Evolutionary conservation across 2,113 vertebrate species (phyloP).

Genomic region (Xiphophorus couchianus): DNA sequence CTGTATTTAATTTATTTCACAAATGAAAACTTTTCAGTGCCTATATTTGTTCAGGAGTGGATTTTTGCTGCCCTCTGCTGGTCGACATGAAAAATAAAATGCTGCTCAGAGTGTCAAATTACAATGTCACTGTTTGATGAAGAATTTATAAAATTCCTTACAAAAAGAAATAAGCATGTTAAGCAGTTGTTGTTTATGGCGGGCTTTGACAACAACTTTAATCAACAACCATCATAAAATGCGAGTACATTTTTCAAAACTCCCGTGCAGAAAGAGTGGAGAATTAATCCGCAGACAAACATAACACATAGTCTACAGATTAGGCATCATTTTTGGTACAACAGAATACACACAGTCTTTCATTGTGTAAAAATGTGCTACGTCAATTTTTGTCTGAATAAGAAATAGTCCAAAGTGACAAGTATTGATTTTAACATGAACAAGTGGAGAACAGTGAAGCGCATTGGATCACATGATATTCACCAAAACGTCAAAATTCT

Average conservation of each 20-base stretch:
- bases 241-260: not conserved
- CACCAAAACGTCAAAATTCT: constrained; percentile 1
- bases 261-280: not conserved
- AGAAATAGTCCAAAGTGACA: not conserved
- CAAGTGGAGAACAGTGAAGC: not conserved
- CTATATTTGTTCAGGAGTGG: constrained; percentile 17
- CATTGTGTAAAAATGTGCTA: not conserved
- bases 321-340: not conserved
- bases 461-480: not conserved
- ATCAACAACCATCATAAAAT: not conserved
- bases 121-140: not conserved
- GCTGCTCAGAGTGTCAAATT: not conserved
- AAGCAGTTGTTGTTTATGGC: not conserved
- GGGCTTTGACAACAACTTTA: not conserved
- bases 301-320: not conserved
- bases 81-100: constrained; percentile 1
- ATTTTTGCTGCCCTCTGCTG: constrained; percentile 56
- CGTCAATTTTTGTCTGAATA: not conserved
- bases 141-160: not conserved
- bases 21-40: not conserved
- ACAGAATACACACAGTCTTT: not conserved
- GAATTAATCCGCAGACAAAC: not conserved
- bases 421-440: not conserved
- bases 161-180: not conserved
- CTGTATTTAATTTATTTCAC: not conserved